Evolutionary conservation across 2,113 vertebrate genomes (phyloP).

Genomic region (Apodemus sylvaticus): DNA sequence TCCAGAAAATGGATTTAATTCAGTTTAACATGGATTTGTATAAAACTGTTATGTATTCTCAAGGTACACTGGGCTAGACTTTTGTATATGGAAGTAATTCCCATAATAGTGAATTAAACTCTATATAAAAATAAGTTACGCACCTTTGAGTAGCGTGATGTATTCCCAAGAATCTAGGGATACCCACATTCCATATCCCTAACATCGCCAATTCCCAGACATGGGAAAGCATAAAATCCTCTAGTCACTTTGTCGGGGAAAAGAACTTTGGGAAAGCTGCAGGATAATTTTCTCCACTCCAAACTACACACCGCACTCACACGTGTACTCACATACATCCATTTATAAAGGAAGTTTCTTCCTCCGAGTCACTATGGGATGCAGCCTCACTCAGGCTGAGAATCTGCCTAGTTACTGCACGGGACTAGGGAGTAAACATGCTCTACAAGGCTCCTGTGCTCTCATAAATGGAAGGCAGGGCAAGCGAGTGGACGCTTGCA

Average conservation of each 20-base stretch:
- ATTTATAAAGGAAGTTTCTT: slow-evolving; percentile 10
- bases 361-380: slow-evolving; percentile 10
- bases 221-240: slow-evolving; percentile 11
- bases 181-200: too few species aligned
- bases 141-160: background rate
- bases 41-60: background rate
- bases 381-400: background rate
- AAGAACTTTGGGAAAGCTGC: background rate
- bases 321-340: background rate
- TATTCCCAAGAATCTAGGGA: slow-evolving; percentile 19
- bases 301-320: background rate
- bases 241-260: background rate
- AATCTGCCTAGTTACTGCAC: background rate
- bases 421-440: background rate
- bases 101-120: background rate
- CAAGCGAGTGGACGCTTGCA: background rate
- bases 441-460: slow-evolving; percentile 15
- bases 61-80: background rate
- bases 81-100: background rate
- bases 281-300: background rate
- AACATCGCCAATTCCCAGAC: background rate
- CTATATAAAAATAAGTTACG: slow-evolving; percentile 32
- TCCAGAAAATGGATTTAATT: background rate
- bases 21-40: background rate
- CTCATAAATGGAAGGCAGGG: background rate